Conservation (phyloP, 2,113 vertebrate genomes). For the Aldabrachelys gigantea region DNA sequence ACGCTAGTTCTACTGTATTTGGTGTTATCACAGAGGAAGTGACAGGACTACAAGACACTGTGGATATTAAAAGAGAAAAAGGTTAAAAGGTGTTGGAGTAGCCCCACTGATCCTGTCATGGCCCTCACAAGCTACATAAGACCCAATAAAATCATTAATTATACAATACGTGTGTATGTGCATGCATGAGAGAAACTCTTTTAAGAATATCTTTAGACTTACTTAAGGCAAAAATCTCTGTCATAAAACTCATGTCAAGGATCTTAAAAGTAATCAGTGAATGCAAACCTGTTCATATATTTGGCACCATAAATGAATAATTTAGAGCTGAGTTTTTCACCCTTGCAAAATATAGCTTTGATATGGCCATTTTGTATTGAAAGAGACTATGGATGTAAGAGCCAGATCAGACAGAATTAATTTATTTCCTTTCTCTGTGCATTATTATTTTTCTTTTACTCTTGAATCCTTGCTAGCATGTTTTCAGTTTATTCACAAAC, state of each 20-base stretch:
- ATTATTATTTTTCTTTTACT: neutral
- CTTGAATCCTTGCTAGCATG: neutral
- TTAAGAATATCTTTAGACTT: neutral
- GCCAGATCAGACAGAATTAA: neutral
- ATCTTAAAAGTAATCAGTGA: neutral
- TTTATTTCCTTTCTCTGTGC: neutral
- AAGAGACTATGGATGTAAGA: neutral
- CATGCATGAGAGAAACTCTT: neutral
- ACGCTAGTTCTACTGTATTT: neutral
- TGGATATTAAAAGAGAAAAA: neutral
- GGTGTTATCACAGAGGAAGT: neutral
- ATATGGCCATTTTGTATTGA: neutral
- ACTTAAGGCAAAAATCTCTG: neutral
- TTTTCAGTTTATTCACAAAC: neutral
- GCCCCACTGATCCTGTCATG: neutral
- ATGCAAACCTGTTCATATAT: neutral
- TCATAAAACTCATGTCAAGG: neutral
- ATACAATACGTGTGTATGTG: neutral
- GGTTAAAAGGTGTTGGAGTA: neutral
- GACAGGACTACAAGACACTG: neutral
- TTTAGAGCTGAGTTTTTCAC: neutral
- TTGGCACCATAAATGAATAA: neutral
- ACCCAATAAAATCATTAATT: neutral
- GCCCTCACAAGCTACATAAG: neutral
- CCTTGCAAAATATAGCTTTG: neutral